A percentile compares a stretch with the other conserved stretches of the same genome.
Conservation (phyloP, 2,113 vertebrate genomes). For the Salvelinus sp. region DNA sequence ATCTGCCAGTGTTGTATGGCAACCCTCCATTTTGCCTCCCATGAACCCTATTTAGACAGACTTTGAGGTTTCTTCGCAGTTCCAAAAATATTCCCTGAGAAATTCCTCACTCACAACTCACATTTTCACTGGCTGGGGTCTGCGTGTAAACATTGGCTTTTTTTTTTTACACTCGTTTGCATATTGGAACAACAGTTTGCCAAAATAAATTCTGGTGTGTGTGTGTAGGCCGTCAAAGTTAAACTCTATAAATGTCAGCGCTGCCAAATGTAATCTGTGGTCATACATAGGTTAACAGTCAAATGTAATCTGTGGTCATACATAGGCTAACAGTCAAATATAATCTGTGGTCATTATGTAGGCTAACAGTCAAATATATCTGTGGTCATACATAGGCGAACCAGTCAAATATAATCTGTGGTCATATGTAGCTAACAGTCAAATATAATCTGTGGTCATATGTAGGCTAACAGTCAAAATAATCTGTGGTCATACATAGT, state of each 20-base stretch:
- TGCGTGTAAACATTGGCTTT: constrained; percentile 43
- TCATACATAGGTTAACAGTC: too few relatives aligned
- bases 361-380: too few relatives aligned
- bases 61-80: constrained; percentile 69
- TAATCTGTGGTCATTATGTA: too few relatives aligned
- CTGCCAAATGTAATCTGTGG: too few relatives aligned
- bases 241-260: too few relatives aligned
- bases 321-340: too few relatives aligned
- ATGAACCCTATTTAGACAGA: constrained; percentile 75
- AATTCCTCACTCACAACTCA: constrained; percentile 48
- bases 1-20: constrained; percentile 76
- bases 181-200: constrained; percentile 39
- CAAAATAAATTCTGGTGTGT: constrained; percentile 51
- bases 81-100: constrained; percentile 60
- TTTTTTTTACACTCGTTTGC: constrained; percentile 38
- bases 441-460: constrained; percentile 27
- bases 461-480: constrained; percentile 1
- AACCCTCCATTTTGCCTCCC: constrained; percentile 81
- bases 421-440: neutral
- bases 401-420: too few relatives aligned
- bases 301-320: too few relatives aligned
- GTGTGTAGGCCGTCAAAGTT: constrained; percentile 7
- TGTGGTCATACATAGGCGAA: too few relatives aligned
- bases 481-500: too few relatives aligned
- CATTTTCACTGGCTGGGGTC: constrained; percentile 44